Conservation (phyloP, 1,140 invertebrate species). For the Caenorhabditis brenneri region DNA sequence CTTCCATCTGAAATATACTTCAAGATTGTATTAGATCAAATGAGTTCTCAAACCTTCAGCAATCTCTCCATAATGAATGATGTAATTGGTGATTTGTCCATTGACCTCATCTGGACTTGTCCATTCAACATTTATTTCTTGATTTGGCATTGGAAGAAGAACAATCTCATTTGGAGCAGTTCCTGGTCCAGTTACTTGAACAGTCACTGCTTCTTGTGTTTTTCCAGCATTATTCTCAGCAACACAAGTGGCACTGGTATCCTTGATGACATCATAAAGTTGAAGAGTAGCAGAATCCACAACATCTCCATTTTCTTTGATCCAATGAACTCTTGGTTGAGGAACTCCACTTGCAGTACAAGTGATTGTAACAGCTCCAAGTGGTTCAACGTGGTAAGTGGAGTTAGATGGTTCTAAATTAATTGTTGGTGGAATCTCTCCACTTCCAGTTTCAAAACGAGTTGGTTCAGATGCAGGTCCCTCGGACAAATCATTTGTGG, state of each 20-base stretch:
- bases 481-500: slow-evolving; percentile 68
- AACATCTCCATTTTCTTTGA: slow-evolving; percentile 56
- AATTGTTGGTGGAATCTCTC: slow-evolving; percentile 66
- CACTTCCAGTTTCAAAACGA: slow-evolving; percentile 66
- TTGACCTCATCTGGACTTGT: slow-evolving; percentile 70
- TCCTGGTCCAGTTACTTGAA: slow-evolving; percentile 63
- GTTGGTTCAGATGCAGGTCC: slow-evolving; percentile 66
- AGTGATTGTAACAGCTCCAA: slow-evolving; percentile 58
- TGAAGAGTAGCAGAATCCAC: slow-evolving; percentile 58
- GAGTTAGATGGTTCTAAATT: slow-evolving; percentile 61
- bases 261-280: slow-evolving; percentile 61
- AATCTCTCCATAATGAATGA: slow-evolving; percentile 68
- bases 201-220: slow-evolving; percentile 59
- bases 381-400: slow-evolving; percentile 60
- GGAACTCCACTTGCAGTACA: slow-evolving; percentile 67
- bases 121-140: slow-evolving; percentile 69
- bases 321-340: slow-evolving; percentile 63
- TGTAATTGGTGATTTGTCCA: slow-evolving; percentile 62
- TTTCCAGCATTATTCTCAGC: slow-evolving; percentile 69
- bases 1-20: slow-evolving; percentile 56
- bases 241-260: slow-evolving; percentile 64
- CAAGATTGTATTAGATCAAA: not conserved
- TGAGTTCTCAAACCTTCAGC: slow-evolving; percentile 29
- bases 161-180: slow-evolving; percentile 68
- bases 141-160: slow-evolving; percentile 61